Conservation (phyloP, 2,797 vertebrate species). For the Poeciliopsis turneri region DNA sequence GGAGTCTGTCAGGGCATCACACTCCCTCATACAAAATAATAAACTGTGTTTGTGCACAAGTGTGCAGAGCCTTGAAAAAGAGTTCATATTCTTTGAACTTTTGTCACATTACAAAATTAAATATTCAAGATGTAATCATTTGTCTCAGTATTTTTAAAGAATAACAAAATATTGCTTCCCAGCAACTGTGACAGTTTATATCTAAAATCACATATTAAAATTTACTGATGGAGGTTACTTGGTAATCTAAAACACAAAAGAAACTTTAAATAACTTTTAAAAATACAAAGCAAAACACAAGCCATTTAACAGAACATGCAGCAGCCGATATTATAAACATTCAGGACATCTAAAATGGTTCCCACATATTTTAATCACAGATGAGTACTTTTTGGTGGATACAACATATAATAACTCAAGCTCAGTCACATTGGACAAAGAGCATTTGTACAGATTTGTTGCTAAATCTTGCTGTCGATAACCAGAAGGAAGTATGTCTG, state of each 20-base stretch:
- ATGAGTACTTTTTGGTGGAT: neutral
- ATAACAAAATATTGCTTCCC: neutral
- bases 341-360: neutral
- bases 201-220: neutral
- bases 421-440: neutral
- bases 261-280: neutral
- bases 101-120: neutral
- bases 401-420: neutral
- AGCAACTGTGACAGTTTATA: neutral
- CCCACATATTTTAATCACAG: neutral
- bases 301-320: neutral
- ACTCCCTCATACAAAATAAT: constrained; percentile 19
- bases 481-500: neutral
- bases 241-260: neutral
- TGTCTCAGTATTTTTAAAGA: neutral
- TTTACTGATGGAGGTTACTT: neutral
- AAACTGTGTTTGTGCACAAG: constrained; percentile 7
- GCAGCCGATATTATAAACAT: neutral
- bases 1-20: constrained; percentile 61
- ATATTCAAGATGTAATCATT: neutral
- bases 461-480: neutral
- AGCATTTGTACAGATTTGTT: neutral
- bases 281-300: neutral
- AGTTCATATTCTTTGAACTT: neutral
- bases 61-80: constrained; percentile 3